Percentiles rank a stretch among this genome's conserved stretches.
Evolutionary conservation across 2,797 vertebrate genomes (phyloP).

Genomic region (Gymnoscopelus microlampas): DNA sequence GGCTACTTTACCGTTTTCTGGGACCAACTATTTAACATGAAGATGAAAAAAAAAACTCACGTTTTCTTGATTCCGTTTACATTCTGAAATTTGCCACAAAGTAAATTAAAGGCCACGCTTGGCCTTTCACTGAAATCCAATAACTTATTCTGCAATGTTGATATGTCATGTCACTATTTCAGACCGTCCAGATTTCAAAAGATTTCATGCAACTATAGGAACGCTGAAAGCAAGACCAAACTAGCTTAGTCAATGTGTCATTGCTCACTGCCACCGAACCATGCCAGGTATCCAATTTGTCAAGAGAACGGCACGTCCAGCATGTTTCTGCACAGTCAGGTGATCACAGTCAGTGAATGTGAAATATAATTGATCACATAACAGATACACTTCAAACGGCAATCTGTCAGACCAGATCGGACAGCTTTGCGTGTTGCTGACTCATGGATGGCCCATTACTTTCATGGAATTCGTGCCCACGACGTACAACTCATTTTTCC

Average conservation of each 20-base stretch:
- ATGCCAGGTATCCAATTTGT: conserved; percentile 50
- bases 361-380: neutral
- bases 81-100: too few relatives aligned
- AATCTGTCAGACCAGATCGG: conserved; percentile 33
- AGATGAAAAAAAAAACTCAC: too few relatives aligned
- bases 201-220: conserved; percentile 65
- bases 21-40: too few relatives aligned
- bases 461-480: conserved; percentile 42
- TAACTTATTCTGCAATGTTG: conserved; percentile 46
- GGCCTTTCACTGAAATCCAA: conserved; percentile 31
- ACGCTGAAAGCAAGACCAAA: conserved; percentile 55
- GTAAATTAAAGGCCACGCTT: too few relatives aligned
- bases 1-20: neutral
- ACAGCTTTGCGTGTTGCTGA: neutral
- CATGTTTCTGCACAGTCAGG: conserved; percentile 44
- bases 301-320: conserved; percentile 33
- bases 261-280: conserved; percentile 57
- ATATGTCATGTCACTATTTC: conserved; percentile 26
- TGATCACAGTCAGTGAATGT: conserved; percentile 44
- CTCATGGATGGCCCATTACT: neutral
- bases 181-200: conserved; percentile 35
- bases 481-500: conserved; percentile 37
- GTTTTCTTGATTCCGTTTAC: too few relatives aligned
- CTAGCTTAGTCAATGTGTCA: conserved; percentile 55
- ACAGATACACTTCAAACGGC: conserved; percentile 10